Conservation (phyloP, 2,797 vertebrate genomes). For the Philypnodon macrostomus region DNA sequence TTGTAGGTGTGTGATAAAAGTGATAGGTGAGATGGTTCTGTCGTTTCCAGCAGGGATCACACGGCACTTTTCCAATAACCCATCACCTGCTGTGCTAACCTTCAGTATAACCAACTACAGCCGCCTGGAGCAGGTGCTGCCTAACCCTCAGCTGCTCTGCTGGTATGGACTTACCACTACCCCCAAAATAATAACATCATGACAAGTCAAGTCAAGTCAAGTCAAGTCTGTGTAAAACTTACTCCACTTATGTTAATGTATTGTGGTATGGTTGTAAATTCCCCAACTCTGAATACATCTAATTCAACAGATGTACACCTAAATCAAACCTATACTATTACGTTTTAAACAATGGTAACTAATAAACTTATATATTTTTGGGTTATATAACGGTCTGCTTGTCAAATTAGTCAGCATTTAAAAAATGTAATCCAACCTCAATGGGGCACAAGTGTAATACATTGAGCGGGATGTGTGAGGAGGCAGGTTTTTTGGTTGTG, state of each 20-base stretch:
- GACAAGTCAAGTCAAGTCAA: neutral
- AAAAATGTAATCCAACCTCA: too few species aligned
- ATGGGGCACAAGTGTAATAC: too few species aligned
- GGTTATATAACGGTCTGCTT: too few species aligned
- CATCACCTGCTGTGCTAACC: conserved; percentile 89
- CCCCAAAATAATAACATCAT: neutral
- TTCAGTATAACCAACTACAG: conserved; percentile 97
- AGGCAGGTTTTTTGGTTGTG: too few species aligned
- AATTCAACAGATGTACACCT: too few species aligned
- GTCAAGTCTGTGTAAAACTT: neutral
- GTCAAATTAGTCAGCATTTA: too few species aligned
- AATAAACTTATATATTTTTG: too few species aligned
- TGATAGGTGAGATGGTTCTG: conserved; percentile 98
- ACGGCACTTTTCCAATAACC: conserved; percentile 97
- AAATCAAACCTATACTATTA: too few species aligned
- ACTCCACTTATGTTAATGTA: neutral
- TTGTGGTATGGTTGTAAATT: too few species aligned
- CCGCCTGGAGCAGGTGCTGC: conserved; percentile 96
- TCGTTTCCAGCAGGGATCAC: conserved; percentile 98
- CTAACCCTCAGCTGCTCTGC: conserved; percentile 98
- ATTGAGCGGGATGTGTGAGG: too few species aligned
- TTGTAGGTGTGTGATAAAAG: conserved; percentile 97
- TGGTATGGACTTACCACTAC: conserved; percentile 77
- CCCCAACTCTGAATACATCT: too few species aligned
- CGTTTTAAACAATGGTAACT: too few species aligned